Base-by-base conservation (phyloP, 2,888 invertebrate genomes). In the Coenonympha arcania region DNA sequence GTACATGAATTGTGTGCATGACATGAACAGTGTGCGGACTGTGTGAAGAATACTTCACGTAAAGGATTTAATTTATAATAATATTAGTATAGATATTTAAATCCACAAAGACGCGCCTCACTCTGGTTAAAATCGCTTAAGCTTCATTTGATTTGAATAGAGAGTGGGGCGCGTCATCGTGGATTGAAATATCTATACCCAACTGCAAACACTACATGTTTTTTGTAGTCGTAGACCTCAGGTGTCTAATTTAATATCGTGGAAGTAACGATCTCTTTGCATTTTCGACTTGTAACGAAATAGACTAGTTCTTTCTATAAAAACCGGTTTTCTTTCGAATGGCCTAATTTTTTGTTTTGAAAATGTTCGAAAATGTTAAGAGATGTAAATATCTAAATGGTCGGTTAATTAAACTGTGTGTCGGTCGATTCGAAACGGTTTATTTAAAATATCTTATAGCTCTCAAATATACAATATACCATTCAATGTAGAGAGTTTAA, bases 401-500 rank as follows among this genome's bases (percentile, higher is more conserved):
- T 34, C 31, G 30, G 48, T 11, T 15, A 34, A 16, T 6, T 40
- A 8, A 37, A 52, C 61, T 61, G 57, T 61, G 54, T 59, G 64
- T 74, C 73, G 71, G 76, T 71, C 71, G 75, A 73, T 78, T 76
- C 73, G 78, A 78, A 77, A 45, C 41, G 70, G n/a, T n/a, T n/a
- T 70, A 70, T 72, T 71, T 74, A 70, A 54, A 50, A 75, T 74
- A 74, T 69, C 66, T 50, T 6, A 6, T 68, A 62, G 72, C 73
- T 76, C 76, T 75, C 73, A 64, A 68, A 63, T 68, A 65, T 68
- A 68, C 60, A 67, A 75, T 76, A 74, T 74, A 76, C 73, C 74
- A 77, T 76, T 68, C 63, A 50, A 60, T 60, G 61, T 64, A 69
- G 74, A 72, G 74, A 73, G 71, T 70, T 68, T 58, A 49, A 52